Base-by-base conservation (phyloP, 2,113 vertebrate genomes). In the Channa maculata region DNA sequence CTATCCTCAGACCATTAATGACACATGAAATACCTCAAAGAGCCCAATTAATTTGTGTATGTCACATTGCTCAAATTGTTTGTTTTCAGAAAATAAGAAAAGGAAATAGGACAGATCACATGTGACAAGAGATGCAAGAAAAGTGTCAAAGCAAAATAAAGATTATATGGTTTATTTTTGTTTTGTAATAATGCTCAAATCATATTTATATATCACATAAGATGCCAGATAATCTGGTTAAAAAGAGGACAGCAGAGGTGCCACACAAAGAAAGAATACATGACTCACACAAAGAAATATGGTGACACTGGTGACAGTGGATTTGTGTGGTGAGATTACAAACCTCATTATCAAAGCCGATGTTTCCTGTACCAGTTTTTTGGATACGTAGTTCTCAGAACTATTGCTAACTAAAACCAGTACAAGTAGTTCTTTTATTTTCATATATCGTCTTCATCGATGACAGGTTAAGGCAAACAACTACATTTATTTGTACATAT, bases 171-270 rank as follows among this genome's bases (percentile, higher is more conserved):
- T 81, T 82, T 83, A 82, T 83, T 82, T 46, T 51, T 63, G 36
- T 81, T 85, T 85, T 66, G 80, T 71, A 85, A 77, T 91, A 77
- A 86, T 80, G 81, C 73, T 86, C 64, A 86, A 90, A 90, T 92
- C 55, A 83, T 82, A 86, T 88, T 86, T 58, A 61, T 71, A 90
- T 85, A 88, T 89, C 88, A 86, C 61, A 81, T 86, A 91, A 90
- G 89, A 88, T 90, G 75, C 49, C 76, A 69, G 79, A 85, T 87
- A 89, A 93, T 92, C 90, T 90, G 86, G 77, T 65, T 69, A 36
- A 65, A 90, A 71, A 37, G 15, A 75, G 79, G 70, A 53, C 69
- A 69, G 52, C 52, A 36, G 61, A 75, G 45, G 58, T 57, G 58
- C 36, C 43, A 52, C 2, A 65, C 38, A 48, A 74, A 53, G 51